These are phyloP conservation scores for Thecophora atra DNA, from an alignment of 2,888 invertebrate species.

Conservation along the genomic window DNA sequence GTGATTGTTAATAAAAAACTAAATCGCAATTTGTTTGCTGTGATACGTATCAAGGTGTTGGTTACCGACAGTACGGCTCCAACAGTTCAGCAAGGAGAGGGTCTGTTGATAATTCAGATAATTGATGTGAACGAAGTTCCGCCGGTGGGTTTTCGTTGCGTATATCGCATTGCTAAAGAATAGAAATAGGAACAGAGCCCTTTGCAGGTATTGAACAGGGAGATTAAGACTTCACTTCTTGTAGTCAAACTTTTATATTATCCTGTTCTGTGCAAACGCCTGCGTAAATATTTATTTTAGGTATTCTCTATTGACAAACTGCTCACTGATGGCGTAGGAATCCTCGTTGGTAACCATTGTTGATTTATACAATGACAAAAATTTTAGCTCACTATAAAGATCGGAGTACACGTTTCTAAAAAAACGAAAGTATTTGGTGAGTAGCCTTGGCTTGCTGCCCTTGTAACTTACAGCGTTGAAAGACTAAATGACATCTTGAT, in stretches of 20 bases:
- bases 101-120: conserved; percentile 73
- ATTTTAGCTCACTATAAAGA: conserved; percentile 51
- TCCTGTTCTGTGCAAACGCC: too few relatives aligned
- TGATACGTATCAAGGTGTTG: conserved; percentile 78
- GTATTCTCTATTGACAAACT: conserved; percentile 11
- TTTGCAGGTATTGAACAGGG: too few relatives aligned
- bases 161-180: too few relatives aligned
- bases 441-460: background rate
- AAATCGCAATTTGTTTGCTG: conserved; percentile 64
- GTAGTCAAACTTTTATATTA: too few relatives aligned
- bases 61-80: conserved; percentile 84
- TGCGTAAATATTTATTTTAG: too few relatives aligned
- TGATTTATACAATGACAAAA: background rate
- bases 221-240: too few relatives aligned
- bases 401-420: conserved; percentile 55
- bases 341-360: conserved; percentile 10
- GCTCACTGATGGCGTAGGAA: conserved; percentile 17
- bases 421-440: background rate
- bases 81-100: conserved; percentile 79
- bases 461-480: conserved; percentile 50
- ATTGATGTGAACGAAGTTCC: conserved; percentile 77
- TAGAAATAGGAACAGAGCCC: too few relatives aligned
- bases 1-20: conserved; percentile 63
- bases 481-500: conserved; percentile 50
- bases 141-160: conserved; percentile 64